Evolutionary conservation across 1,140 invertebrate genomes (phyloP).

Genomic region (Drosophila pandora): DNA sequence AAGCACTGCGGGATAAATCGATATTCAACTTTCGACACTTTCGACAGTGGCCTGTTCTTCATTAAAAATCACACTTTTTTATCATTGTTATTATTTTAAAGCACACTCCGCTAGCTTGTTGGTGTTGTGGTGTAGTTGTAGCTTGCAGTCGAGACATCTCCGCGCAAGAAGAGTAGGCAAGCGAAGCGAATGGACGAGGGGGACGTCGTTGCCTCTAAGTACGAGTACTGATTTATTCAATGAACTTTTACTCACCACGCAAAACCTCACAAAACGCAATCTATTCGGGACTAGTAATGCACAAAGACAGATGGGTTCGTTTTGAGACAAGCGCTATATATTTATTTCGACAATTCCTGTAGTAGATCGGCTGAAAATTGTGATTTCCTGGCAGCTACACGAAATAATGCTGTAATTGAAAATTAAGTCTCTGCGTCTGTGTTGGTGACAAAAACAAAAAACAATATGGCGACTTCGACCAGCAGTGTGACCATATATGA

Average conservation of each 20-base stretch:
- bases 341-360: conserved; percentile 64
- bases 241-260: conserved; percentile 70
- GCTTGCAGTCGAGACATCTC: conserved; percentile 20
- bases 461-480: conserved; percentile 17
- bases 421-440: conserved; percentile 4
- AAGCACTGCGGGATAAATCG: background rate
- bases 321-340: conserved; percentile 56
- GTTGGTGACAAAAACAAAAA: conserved; percentile 12
- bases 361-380: conserved; percentile 55
- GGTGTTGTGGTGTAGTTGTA: conserved; percentile 16
- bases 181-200: background rate
- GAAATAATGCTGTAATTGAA: conserved; percentile 28
- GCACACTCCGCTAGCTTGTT: background rate
- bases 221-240: conserved; percentile 59
- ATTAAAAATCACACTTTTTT: conserved; percentile 8
- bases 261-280: conserved; percentile 69
- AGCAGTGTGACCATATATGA: background rate
- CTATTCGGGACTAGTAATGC: conserved; percentile 64
- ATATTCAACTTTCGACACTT: background rate
- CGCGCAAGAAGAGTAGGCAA: conserved; percentile 7
- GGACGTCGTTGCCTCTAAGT: conserved; percentile 34
- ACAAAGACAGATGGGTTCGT: conserved; percentile 63
- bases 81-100: background rate
- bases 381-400: conserved; percentile 48
- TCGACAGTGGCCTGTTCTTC: background rate